These are phyloP conservation scores for Tachina fera DNA, from an alignment of 2,888 invertebrate species.

Conservation along the genomic window DNA sequence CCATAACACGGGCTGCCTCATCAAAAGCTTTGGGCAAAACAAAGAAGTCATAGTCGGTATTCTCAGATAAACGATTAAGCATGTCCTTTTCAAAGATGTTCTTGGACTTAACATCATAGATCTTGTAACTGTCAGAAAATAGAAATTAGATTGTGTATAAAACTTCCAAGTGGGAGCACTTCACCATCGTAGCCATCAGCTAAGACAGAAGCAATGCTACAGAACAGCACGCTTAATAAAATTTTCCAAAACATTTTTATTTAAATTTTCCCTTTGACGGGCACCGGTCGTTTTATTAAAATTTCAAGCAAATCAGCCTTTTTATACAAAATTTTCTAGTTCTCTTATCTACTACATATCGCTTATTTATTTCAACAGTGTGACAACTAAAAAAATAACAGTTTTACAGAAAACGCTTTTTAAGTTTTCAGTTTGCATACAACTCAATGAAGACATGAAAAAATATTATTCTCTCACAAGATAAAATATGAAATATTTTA, in stretches of 20 bases:
- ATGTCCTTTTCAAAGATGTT: conserved; percentile 76
- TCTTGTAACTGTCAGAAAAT: conserved; percentile 77
- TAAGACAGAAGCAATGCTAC: conserved; percentile 53
- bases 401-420: no score
- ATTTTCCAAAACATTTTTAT: conserved; percentile 67
- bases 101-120: conserved; percentile 78
- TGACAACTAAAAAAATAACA: no score
- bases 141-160: neutral
- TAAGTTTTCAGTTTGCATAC: no score
- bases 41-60: conserved; percentile 79
- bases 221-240: conserved; percentile 59
- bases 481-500: no score
- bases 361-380: no score
- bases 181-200: conserved; percentile 65
- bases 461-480: no score
- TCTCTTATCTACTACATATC: conserved; percentile 54
- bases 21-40: conserved; percentile 75
- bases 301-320: conserved; percentile 18
- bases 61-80: conserved; percentile 74
- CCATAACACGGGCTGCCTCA: conserved; percentile 78
- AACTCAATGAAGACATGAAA: no score
- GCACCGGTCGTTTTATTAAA: conserved; percentile 17
- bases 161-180: neutral
- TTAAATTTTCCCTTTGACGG: conserved; percentile 37
- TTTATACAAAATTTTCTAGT: conserved; percentile 44